phyloP scores from a whole-genome alignment of 2,888 invertebrate species.

The Erebia epiphron region DNA sequence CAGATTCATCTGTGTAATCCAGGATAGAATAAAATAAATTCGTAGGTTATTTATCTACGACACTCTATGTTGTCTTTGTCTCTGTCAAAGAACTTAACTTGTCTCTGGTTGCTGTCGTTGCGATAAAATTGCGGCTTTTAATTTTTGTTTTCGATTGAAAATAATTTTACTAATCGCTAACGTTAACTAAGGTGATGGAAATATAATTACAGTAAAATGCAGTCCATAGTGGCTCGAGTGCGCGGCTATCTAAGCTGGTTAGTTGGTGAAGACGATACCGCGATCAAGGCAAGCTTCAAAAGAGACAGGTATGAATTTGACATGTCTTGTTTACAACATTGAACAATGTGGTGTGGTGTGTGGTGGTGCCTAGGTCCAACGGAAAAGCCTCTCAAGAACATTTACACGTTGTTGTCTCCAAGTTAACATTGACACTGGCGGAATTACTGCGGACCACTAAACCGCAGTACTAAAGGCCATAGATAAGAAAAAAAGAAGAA shows the following conservation, averaged over 20 bases:
- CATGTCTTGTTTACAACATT: conserved; percentile 76
- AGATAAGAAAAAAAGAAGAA: too few relatives aligned
- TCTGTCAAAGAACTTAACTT: too few relatives aligned
- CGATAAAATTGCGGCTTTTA: conserved; percentile 27
- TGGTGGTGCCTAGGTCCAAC: too few relatives aligned
- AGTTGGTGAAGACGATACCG: conserved; percentile 57
- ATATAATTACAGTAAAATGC: conserved; percentile 65
- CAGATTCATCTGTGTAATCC: neutral
- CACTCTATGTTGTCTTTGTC: neutral
- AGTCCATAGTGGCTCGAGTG: conserved; percentile 72
- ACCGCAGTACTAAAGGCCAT: too few relatives aligned
- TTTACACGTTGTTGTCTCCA: too few relatives aligned
- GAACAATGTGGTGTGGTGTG: too few relatives aligned
- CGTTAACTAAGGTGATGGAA: conserved; percentile 64
- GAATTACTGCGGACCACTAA: too few relatives aligned
- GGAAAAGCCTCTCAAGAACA: too few relatives aligned
- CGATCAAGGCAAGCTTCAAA: conserved; percentile 65
- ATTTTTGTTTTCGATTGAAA: conserved; percentile 31
- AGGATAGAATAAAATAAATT: neutral
- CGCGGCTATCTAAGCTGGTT: conserved; percentile 67
- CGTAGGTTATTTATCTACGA: neutral
- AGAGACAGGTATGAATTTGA: conserved; percentile 74
- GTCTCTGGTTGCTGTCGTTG: conserved; percentile 22
- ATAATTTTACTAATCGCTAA: conserved; percentile 43
- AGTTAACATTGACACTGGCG: too few relatives aligned